phyloP scores from a whole-genome alignment of 2,888 invertebrate species.

The Cephalotes varians region DNA sequence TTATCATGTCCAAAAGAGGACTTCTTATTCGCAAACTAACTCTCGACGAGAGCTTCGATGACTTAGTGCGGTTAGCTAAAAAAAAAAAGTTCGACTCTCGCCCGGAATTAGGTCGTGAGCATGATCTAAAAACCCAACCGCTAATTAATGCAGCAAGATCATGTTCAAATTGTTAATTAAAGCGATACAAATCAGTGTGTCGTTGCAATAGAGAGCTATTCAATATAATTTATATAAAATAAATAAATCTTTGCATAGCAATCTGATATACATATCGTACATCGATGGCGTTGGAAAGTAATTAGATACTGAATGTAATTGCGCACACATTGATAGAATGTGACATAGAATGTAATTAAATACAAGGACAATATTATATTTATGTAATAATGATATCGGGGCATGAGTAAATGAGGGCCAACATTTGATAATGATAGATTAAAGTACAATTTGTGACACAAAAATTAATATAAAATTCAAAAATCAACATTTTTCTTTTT shows the following conservation, averaged over 20 bases:
- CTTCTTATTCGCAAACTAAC: conserved; percentile 18
- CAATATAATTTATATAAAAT: conserved; percentile 37
- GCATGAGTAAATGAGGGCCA: not conserved
- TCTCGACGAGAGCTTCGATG: not conserved
- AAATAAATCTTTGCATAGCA: conserved; percentile 38
- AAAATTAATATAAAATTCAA: not conserved
- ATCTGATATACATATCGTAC: conserved; percentile 45
- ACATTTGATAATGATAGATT: conserved; percentile 12
- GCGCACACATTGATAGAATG: not conserved
- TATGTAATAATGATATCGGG: conserved; percentile 9
- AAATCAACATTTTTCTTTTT: not conserved
- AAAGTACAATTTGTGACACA: not conserved
- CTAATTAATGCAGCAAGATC: conserved; percentile 25
- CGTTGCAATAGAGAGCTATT: conserved; percentile 7
- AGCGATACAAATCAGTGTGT: conserved; percentile 40
- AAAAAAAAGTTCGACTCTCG: not conserved
- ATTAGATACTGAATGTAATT: conserved; percentile 49
- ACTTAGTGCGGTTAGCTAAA: conserved; percentile 18
- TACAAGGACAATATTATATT: not conserved
- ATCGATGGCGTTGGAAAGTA: conserved; percentile 29
- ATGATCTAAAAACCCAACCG: not conserved
- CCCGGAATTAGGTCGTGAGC: conserved; percentile 9
- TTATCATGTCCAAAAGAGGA: conserved; percentile 34
- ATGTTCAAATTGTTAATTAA: conserved; percentile 33
- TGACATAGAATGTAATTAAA: conserved; percentile 36